A percentile compares a stretch with the other conserved stretches of the same genome.
phyloP scores from a whole-genome alignment of 2,797 vertebrate species.

The Karalla daura region DNA sequence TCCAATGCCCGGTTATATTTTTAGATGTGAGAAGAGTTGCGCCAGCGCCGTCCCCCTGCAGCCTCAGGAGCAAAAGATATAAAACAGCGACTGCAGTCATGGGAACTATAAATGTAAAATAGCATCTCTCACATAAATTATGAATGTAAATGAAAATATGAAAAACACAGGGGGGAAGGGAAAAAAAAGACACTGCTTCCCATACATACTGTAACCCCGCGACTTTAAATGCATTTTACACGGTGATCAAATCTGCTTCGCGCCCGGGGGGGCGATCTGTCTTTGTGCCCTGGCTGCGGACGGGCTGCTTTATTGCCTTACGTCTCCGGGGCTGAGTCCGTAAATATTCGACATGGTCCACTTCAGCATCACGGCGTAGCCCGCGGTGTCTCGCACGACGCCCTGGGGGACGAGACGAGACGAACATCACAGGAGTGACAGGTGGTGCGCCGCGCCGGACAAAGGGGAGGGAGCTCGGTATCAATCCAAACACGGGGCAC shows the following conservation, averaged over 20 bases:
- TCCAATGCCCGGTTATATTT: background rate
- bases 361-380: slow-evolving; percentile 95
- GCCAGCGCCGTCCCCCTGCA: background rate
- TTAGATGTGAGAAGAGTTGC: background rate
- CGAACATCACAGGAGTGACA: slow-evolving; percentile 40
- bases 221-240: slow-evolving; percentile 21
- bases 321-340: slow-evolving; percentile 92
- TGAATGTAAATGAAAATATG: slow-evolving; percentile 4
- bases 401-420: slow-evolving; percentile 83
- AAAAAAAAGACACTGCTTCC: background rate
- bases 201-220: background rate
- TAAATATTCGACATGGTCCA: slow-evolving; percentile 98
- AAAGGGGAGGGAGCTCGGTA: no score
- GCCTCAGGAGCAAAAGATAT: background rate
- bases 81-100: background rate
- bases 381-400: slow-evolving; percentile 92
- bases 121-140: background rate
- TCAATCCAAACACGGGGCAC: no score
- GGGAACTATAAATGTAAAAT: slow-evolving; percentile 4
- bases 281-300: slow-evolving; percentile 13
- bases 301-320: slow-evolving; percentile 75
- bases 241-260: slow-evolving; percentile 14
- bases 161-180: no score
- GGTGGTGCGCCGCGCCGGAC: no score
- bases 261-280: slow-evolving; percentile 7